phyloP scores from a whole-genome alignment of 1,140 invertebrate genomes.

The Musca vetustissima region DNA sequence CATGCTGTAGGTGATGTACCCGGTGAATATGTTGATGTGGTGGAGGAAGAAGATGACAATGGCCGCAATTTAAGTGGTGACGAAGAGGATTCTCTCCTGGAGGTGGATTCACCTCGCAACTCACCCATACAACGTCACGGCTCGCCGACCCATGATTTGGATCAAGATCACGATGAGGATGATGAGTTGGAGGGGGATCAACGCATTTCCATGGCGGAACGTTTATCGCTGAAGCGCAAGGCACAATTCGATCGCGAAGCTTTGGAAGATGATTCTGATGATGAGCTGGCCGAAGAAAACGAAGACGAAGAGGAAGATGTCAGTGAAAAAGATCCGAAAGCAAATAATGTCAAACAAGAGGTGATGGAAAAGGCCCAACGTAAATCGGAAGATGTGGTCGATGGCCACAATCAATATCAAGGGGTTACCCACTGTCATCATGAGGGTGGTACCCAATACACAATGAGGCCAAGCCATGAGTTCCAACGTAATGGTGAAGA shows the following conservation, averaged over 20 bases:
- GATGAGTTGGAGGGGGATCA: slow-evolving; percentile 36
- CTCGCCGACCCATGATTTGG: slow-evolving; percentile 44
- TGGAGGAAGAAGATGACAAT: slow-evolving; percentile 66
- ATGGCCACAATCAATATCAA: slow-evolving; percentile 48
- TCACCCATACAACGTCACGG: slow-evolving; percentile 60
- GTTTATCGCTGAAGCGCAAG: slow-evolving; percentile 2
- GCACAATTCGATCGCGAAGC: slow-evolving; percentile 21
- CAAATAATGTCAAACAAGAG: slow-evolving; percentile 23
- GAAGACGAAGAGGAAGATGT: slow-evolving; percentile 32
- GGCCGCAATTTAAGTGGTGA: slow-evolving; percentile 60
- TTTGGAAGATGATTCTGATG: slow-evolving; percentile 29
- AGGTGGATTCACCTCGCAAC: slow-evolving; percentile 62
- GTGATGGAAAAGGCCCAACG: slow-evolving; percentile 37
- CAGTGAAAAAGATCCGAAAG: slow-evolving; percentile 39
- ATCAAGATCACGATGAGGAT: slow-evolving; percentile 39
- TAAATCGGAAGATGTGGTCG: slow-evolving; percentile 34
- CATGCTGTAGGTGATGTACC: slow-evolving; percentile 82
- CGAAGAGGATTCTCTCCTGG: slow-evolving; percentile 62
- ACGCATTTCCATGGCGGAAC: slow-evolving; percentile 10
- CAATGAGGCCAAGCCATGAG: slow-evolving; percentile 61
- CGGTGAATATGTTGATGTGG: slow-evolving; percentile 67
- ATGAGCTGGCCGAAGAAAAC: slow-evolving; percentile 38
- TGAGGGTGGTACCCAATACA: slow-evolving; percentile 65
- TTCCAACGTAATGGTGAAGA: neutral
- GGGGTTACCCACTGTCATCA: slow-evolving; percentile 69